Evolutionary conservation across 2,888 invertebrate species (phyloP), one percentile per base, ranked within the genome.

Genomic region (Tetragonula carbonaria): DNA sequence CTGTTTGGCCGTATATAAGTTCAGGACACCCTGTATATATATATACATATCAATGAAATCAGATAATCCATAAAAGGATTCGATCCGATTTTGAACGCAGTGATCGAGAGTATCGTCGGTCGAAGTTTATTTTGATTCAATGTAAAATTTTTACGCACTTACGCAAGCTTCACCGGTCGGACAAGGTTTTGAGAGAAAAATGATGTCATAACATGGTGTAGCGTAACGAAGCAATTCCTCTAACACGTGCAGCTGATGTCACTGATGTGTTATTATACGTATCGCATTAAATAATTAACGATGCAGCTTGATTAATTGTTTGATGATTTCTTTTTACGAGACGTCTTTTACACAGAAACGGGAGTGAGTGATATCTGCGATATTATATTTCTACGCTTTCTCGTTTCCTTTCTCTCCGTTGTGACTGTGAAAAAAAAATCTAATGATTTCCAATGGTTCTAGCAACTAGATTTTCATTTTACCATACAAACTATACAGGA

Each of bases 161-260:
- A 90, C 89, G 89, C 84, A 90, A 90, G 88, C 78, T 71, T 86
- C 76, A 79, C 82, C 78, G 84, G 86, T 87, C 77, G 73, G 70
- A 57, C 90, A 73, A 82, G 88, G 85, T 82, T 90, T 77, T 70
- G 80, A 84, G 87, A 79, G 75, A 84, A 82, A 86, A 85, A 80
- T 85, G 89, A 90, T 86, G 86, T 90, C 86, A 85, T 82, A 70
- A 76, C 38, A 67, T 33, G 18, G 53, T 51, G 57, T 70, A 79
- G 65, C 79, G 62, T 57, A 66, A 45, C 78, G 86, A 75, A 87
- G 77, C 59, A 73, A 62, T 67, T 55, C 63, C 73, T 71, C 70
- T 62, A 18, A 73, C 78, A 88, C 86, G 79, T 88, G 84, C 55
- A 62, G 53, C 28, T 38, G 71, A 80, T 77, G 85, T 79, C 71